Percentiles rank a stretch among this genome's conserved stretches.
phyloP scores from a whole-genome alignment of 1,140 invertebrate genomes.

The Callitettix versicolor region DNA sequence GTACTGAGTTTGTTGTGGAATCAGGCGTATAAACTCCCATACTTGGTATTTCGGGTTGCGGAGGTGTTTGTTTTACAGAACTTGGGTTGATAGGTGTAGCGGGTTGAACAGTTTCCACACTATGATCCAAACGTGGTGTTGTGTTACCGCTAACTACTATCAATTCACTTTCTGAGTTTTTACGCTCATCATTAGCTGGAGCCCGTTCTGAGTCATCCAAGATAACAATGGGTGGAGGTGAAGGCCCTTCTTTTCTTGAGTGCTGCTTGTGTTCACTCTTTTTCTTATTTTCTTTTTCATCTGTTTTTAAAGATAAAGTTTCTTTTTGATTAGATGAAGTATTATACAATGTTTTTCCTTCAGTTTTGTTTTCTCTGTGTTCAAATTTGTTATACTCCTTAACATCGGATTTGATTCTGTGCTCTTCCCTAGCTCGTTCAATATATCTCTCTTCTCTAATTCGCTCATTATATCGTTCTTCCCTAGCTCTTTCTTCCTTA shows the following conservation, averaged over 20 bases:
- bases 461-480: no score
- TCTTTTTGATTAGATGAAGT: no score
- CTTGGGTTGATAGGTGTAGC: slow-evolving; percentile 29
- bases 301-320: no score
- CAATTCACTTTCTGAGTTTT: slow-evolving; percentile 9
- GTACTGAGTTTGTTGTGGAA: slow-evolving; percentile 73
- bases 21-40: slow-evolving; percentile 77
- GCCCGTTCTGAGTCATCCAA: slow-evolving; percentile 25
- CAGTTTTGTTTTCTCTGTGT: no score
- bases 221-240: slow-evolving; percentile 23
- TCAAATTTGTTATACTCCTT: no score
- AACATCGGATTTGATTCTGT: no score
- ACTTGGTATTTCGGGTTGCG: slow-evolving; percentile 52
- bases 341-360: no score
- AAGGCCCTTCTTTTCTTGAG: neutral
- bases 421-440: no score
- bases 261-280: no score
- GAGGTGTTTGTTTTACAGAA: slow-evolving; percentile 41
- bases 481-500: no score
- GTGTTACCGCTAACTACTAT: slow-evolving; percentile 19
- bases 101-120: slow-evolving; percentile 23
- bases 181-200: neutral
- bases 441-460: no score
- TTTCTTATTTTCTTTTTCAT: no score
- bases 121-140: slow-evolving; percentile 20